Evolutionary conservation across 1,140 invertebrate genomes (phyloP), one percentile per base, ranked within the genome.

Genomic region (Diachasmimorpha longicaudata): DNA sequence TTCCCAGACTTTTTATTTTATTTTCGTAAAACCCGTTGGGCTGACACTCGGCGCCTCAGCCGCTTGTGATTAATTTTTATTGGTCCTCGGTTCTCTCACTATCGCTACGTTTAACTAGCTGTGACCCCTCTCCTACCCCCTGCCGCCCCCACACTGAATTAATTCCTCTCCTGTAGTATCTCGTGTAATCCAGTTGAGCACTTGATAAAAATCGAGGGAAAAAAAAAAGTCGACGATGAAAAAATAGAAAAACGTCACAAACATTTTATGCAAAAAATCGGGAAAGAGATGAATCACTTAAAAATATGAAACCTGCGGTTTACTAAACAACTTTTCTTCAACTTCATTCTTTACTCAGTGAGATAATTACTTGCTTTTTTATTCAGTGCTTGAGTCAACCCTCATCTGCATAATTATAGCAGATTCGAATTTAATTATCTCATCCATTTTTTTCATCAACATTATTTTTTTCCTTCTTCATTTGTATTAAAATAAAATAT

Each of bases 1-100:
- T 52, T 9, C 19, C 58, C 58, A 25, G 10, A 23, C 23, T 25
- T 55, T 25, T 4, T n/a, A n/a, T n/a, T n/a, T n/a, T n/a, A n/a
- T n/a, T 19, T 2, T 13, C 23, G 14, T 63, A 13, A 63, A 31
- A 63, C 5, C 23, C 19, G 21, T 63, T 23, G 10, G 3, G 9
- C 19, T 25, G 58, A 63, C 25, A 63, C 23, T 25, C 58, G 2
- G 23, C 21, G 16, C 9, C 52, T 21, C 52, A 58, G 52, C 58
- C 58, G 19, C 58, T 63, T 25, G 58, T 31, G 58, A 63, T 63
- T 63, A 23, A 63, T 63, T 63, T 63, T 63, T 63, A 63, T 63
- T 63, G 23, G 58, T 11, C 23, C 14, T 14, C 23, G 9, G 16
- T 25, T 25, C 48, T 19, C n/a, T 52, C 48, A 19, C 48, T 52